Base-by-base conservation (phyloP, 2,797 vertebrate genomes). In the Gallirallus australis region DNA sequence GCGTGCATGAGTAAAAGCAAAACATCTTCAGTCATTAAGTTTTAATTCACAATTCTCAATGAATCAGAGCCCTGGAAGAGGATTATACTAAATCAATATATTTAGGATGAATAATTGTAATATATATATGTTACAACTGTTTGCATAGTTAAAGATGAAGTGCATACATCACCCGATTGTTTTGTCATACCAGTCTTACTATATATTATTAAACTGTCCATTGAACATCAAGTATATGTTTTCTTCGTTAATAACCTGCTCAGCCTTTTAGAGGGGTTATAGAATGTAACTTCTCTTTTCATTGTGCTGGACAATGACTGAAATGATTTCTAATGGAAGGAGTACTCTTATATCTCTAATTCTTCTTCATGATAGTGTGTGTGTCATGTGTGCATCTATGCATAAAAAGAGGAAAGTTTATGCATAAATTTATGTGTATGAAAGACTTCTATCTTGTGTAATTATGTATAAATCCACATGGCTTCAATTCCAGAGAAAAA, bases 1-100 rank as follows among this genome's bases (percentile, higher is more conserved):
- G 6, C 0, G 0, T 19, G 21, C 25, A 27, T 0, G 3, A 9
- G 6, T 21, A 30, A 89, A 73, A 66, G 4, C 7, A 48, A 57
- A 91, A 70, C 2, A 11, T 31, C 37, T 84, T 37, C 42, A 54
- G 53, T 27, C 12, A 2, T 50, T 53, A 42, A 15, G 61, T 61
- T 65, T 82, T 73, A 37, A 40, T 54, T 83, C 81, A 69, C 8
- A 70, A 2, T 14, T 75, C 12, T 12, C 39, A 11, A 3, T 59
- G 42, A 88, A 64, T 72, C 37, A 65, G 27, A 72, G 40, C n/a
- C 25, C 37, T 45, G 52, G 11, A 61, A 90, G 19, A 61, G 4
- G 33, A 53, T 73, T 59, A 24, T 42, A 47, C 6, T 19, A 8
- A 59, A 15, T 24, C n/a, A 75, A 37, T 75, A 53, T 88, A 64